These are phyloP conservation scores for Xerus inauris DNA, from an alignment of 2,113 vertebrate species.

Conservation along the genomic window DNA sequence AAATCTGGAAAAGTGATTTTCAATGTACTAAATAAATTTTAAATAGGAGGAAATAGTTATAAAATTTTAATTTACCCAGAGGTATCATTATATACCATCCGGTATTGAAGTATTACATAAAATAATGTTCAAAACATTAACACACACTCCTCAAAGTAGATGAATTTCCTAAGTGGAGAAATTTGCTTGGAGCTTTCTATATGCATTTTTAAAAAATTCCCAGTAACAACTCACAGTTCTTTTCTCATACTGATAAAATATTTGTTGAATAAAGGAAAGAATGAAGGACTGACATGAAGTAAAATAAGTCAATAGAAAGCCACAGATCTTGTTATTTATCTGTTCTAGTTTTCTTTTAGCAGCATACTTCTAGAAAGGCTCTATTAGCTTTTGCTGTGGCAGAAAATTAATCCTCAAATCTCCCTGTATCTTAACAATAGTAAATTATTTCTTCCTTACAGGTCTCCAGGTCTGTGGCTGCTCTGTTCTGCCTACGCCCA, in stretches of 20 bases:
- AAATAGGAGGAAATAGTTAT: neutral
- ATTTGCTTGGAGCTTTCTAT: neutral
- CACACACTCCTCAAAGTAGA: neutral
- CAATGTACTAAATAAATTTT: neutral
- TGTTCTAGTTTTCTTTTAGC: neutral
- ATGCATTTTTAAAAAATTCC: neutral
- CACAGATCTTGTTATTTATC: neutral
- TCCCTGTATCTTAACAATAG: neutral
- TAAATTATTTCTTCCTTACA: neutral
- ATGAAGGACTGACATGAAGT: neutral
- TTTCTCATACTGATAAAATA: neutral
- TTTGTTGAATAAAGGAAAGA: neutral
- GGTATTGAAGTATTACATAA: neutral
- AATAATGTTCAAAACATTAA: conserved; percentile 1
- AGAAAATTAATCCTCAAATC: neutral
- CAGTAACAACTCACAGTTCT: neutral
- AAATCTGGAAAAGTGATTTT: neutral
- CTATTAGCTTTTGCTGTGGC: neutral
- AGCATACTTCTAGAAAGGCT: neutral
- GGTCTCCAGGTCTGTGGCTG: neutral
- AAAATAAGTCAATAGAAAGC: neutral
- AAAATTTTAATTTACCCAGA: neutral
- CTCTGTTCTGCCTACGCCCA: neutral
- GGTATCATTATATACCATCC: neutral
- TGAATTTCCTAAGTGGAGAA: neutral